These are phyloP conservation scores for Pseudorectes ferrugineus DNA, from an alignment of 2,113 vertebrate genomes.

Conservation along the genomic window DNA sequence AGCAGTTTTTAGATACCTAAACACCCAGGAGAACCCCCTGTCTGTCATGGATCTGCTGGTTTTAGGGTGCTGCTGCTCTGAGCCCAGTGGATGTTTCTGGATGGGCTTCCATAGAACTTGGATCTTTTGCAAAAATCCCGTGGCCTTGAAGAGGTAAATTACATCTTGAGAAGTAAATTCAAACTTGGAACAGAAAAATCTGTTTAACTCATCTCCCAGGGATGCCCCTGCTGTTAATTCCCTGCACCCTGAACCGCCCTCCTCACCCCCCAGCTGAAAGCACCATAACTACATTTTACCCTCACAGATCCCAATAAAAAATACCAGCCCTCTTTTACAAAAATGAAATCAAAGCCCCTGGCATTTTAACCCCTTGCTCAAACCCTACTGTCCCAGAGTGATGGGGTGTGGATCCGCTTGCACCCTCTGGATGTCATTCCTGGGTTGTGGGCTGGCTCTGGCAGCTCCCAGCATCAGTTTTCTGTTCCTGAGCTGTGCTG, in stretches of 20 bases:
- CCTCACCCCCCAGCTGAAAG: neutral
- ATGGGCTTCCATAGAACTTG: neutral
- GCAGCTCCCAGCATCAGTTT: neutral
- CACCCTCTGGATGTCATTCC: rapidly evolving
- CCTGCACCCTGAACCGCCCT: rapidly evolving
- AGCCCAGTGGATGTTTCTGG: neutral
- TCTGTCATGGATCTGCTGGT: neutral
- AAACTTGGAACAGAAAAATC: neutral
- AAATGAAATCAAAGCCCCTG: neutral
- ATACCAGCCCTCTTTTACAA: neutral
- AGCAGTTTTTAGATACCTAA: neutral
- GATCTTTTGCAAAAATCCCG: neutral
- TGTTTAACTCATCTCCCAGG: neutral
- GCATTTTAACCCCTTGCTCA: neutral
- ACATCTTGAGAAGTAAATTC: neutral
- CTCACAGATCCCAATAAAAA: neutral
- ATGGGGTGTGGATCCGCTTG: rapidly evolving
- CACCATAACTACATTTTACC: neutral
- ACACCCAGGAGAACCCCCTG: neutral
- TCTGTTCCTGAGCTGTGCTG: neutral
- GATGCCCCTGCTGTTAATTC: neutral
- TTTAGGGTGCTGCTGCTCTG: neutral
- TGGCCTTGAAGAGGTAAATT: neutral
- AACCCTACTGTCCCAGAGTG: rapidly evolving
- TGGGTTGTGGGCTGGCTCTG: neutral